These are phyloP conservation scores for Hydractinia symbiolongicarpus DNA, from an alignment of 30 jellyfish, hydroid and myxozoan genomes.

Conservation along the genomic window DNA sequence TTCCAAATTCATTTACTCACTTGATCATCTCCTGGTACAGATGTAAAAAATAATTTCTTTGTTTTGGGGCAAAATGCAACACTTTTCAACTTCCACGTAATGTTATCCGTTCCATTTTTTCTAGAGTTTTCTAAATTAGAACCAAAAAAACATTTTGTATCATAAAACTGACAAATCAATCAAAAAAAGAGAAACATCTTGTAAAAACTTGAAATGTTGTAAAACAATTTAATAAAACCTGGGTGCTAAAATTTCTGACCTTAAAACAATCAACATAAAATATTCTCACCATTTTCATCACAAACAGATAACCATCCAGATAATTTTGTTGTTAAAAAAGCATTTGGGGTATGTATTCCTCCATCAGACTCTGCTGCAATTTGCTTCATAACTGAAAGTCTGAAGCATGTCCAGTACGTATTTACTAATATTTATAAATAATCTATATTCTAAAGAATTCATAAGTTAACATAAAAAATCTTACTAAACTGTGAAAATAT, in stretches of 20 bases:
- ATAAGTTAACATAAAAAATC: too few species aligned
- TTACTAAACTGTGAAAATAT: too few species aligned
- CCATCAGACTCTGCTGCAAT: too few species aligned
- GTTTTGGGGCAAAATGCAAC: constrained; percentile 12
- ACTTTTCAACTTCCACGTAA: constrained; percentile 11
- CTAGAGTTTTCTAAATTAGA: constrained; percentile 14
- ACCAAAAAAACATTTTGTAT: not conserved
- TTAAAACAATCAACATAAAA: not conserved
- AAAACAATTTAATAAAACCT: not conserved
- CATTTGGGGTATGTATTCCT: too few species aligned
- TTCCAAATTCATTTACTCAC: constrained; percentile 3
- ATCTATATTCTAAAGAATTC: too few species aligned
- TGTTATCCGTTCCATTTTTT: not conserved
- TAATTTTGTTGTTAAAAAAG: not conserved
- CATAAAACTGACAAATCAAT: not conserved
- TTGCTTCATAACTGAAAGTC: too few species aligned
- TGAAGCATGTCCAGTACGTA: too few species aligned
- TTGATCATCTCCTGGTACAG: constrained; percentile 25
- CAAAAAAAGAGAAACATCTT: not conserved
- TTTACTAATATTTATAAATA: too few species aligned
- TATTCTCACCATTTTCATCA: constrained; percentile 6
- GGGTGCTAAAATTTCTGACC: too few species aligned
- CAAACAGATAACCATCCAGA: constrained; percentile 17
- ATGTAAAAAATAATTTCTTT: constrained; percentile 5
- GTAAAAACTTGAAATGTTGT: not conserved